Evolutionary conservation across 1,140 invertebrate genomes (phyloP).

Genomic region (Dendrolimus punctatus): DNA sequence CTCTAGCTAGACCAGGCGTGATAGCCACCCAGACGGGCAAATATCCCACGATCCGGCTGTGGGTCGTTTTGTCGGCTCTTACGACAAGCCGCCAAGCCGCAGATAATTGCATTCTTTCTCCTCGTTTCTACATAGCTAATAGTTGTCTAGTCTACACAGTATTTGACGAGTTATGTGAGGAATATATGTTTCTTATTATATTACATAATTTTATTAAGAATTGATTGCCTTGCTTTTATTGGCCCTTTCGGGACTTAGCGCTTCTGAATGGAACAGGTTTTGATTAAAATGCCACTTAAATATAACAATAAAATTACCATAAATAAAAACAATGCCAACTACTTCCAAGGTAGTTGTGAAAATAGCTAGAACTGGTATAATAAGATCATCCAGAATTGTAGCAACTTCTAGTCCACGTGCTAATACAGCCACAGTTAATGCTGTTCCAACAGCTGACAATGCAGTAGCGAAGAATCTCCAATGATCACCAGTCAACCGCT

Average conservation of each 20-base stretch:
- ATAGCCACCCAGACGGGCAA: too few species aligned
- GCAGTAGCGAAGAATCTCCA: conserved; percentile 51
- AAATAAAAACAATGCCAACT: conserved; percentile 58
- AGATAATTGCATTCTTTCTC: too few species aligned
- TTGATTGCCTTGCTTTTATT: too few species aligned
- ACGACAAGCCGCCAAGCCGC: too few species aligned
- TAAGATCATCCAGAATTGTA: conserved; percentile 42
- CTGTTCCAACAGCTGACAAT: conserved; percentile 46
- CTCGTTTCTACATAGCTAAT: too few species aligned
- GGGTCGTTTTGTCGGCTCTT: too few species aligned
- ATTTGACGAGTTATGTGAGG: not conserved
- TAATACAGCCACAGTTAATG: conserved; percentile 43
- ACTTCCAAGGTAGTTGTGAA: conserved; percentile 49
- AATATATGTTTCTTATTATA: not conserved
- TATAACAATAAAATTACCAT: conserved; percentile 31
- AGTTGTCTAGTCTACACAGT: too few species aligned
- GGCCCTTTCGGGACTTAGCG: too few species aligned
- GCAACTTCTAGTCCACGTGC: conserved; percentile 37
- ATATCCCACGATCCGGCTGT: too few species aligned
- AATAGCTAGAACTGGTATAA: conserved; percentile 40
- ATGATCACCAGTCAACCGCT: conserved; percentile 40
- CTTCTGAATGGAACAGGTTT: too few species aligned
- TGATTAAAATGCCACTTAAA: not conserved
- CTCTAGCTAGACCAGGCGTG: too few species aligned
- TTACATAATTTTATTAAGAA: not conserved